Evolutionary conservation across 2,113 vertebrate species (phyloP).

Genomic region (Empidonax traillii): DNA sequence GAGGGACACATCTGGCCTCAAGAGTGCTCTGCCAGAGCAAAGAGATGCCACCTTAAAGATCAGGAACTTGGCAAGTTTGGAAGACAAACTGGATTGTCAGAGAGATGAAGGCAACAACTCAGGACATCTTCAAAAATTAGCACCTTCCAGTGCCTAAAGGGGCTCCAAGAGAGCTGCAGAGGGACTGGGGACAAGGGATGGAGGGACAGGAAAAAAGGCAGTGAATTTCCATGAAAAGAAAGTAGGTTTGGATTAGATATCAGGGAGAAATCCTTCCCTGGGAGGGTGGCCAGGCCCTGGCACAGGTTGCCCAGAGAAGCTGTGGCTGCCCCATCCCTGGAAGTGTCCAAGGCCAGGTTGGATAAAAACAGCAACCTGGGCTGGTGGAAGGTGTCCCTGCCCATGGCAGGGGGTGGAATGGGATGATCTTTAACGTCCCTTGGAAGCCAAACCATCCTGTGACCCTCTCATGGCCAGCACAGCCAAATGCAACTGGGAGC

Average conservation of each 20-base stretch:
- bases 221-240: not conserved
- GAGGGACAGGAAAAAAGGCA: not conserved
- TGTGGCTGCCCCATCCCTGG: not conserved
- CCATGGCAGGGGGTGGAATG: not conserved
- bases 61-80: not conserved
- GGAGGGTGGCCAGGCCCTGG: fast-evolving
- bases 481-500: fast-evolving
- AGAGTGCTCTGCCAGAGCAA: not conserved
- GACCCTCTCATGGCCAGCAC: not conserved
- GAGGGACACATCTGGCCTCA: not conserved
- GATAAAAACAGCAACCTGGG: not conserved
- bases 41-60: not conserved
- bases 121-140: fast-evolving
- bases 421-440: not conserved
- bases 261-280: fast-evolving
- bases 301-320: not conserved
- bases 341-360: fast-evolving
- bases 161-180: not conserved
- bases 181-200: not conserved
- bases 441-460: not conserved
- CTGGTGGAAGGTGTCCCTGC: not conserved
- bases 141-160: not conserved
- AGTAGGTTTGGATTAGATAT: fast-evolving
- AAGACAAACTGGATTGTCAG: not conserved
- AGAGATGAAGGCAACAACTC: not conserved